phyloP scores from a whole-genome alignment of 2,113 vertebrate genomes.

The Cyanistes caeruleus region DNA sequence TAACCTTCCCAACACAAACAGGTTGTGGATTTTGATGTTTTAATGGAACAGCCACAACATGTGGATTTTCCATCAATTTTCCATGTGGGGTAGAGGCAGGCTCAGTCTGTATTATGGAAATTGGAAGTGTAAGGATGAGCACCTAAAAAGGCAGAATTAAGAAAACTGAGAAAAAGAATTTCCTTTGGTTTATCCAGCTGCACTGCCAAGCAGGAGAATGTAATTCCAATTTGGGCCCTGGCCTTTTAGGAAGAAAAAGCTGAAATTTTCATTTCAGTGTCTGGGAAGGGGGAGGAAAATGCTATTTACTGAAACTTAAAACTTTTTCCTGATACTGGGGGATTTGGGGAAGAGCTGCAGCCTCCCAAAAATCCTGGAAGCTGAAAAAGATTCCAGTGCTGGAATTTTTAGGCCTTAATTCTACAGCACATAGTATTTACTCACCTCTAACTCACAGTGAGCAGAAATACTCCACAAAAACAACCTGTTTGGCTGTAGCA shows the following conservation, averaged over 20 bases:
- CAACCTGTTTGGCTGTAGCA: neutral
- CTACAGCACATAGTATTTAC: neutral
- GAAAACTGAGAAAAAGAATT: neutral
- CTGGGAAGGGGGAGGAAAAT: neutral
- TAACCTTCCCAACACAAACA: neutral
- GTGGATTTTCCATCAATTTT: neutral
- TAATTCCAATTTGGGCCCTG: neutral
- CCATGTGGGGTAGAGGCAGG: neutral
- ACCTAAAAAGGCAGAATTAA: neutral
- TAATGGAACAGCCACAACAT: neutral
- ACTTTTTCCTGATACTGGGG: neutral
- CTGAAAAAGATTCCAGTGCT: neutral
- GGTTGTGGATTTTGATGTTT: neutral
- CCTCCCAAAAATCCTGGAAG: rapidly evolving
- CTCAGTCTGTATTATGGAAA: rapidly evolving
- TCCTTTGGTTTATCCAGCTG: neutral
- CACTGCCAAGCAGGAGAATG: neutral
- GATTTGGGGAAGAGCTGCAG: neutral
- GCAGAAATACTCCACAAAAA: neutral
- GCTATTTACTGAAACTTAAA: neutral
- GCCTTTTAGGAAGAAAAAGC: neutral
- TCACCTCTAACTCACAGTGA: neutral
- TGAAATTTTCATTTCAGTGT: neutral
- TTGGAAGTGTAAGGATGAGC: neutral
- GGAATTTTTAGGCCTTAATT: neutral